These are phyloP conservation scores for Trachemys scripta DNA, from an alignment of 2,113 vertebrate genomes.

Conservation along the genomic window DNA sequence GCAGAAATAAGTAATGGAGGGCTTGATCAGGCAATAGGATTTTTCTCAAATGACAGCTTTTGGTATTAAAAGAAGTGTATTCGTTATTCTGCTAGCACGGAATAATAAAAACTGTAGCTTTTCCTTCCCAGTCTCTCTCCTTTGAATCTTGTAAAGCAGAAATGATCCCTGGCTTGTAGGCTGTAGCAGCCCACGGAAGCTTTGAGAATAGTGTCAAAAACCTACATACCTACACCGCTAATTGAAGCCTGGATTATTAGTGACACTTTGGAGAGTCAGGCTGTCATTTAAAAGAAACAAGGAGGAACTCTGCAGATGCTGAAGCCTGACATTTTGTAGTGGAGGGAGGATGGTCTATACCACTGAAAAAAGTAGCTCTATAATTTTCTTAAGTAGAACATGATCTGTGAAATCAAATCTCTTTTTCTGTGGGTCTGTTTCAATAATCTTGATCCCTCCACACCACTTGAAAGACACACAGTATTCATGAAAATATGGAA, in stretches of 20 bases:
- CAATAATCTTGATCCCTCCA: neutral
- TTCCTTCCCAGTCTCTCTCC: slow-evolving; percentile 46
- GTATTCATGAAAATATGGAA: fast-evolving
- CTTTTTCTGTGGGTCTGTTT: neutral
- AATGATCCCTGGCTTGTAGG: slow-evolving; percentile 66
- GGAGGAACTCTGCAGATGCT: slow-evolving; percentile 46
- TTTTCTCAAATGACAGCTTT: slow-evolving; percentile 74
- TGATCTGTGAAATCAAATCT: neutral
- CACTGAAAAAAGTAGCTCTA: neutral
- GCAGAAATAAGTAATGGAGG: slow-evolving; percentile 66
- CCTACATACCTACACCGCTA: slow-evolving; percentile 54
- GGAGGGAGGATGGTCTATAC: neutral
- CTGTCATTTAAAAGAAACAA: slow-evolving; percentile 67
- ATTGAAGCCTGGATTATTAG: slow-evolving; percentile 66
- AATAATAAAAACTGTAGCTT: slow-evolving; percentile 69
- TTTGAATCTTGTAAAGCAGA: slow-evolving; percentile 69
- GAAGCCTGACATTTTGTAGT: slow-evolving; percentile 54
- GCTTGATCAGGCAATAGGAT: slow-evolving; percentile 64
- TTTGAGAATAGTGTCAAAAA: slow-evolving; percentile 74
- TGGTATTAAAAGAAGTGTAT: slow-evolving; percentile 69
- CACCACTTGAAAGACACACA: fast-evolving
- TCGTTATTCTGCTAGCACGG: slow-evolving; percentile 74
- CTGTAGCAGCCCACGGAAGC: slow-evolving; percentile 71
- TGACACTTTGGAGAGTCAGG: slow-evolving; percentile 71
- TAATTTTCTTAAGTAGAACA: neutral